Evolutionary conservation across 1,140 invertebrate species (phyloP).

Genomic region (Zaprionus capensis): DNA sequence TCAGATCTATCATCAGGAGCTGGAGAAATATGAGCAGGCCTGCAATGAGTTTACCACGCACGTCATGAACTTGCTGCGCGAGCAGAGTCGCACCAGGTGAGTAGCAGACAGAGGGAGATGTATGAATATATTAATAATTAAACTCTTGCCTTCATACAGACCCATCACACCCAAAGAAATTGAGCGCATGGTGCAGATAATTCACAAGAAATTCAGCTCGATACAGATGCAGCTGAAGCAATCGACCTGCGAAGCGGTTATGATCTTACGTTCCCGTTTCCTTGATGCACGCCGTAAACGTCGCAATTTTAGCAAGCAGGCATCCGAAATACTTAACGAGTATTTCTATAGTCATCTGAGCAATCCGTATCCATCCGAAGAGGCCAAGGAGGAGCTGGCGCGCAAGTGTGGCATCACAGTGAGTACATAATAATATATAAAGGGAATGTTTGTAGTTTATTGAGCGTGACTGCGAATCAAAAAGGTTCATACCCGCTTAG

Average conservation of each 20-base stretch:
- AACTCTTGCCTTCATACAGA: constrained; percentile 84
- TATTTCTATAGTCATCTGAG: constrained; percentile 99
- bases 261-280: constrained; percentile 97
- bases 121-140: too few relatives aligned
- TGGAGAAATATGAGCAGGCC: constrained; percentile 99
- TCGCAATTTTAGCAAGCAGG: constrained; percentile 99
- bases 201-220: constrained; percentile 99
- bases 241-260: constrained; percentile 99
- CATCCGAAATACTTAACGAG: constrained; percentile 99
- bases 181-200: constrained; percentile 99
- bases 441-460: too few relatives aligned
- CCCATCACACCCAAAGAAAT: constrained; percentile 98
- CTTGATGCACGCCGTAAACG: constrained; percentile 99
- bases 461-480: too few relatives aligned
- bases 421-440: constrained; percentile 85
- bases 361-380: constrained; percentile 99
- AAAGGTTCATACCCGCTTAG: too few relatives aligned
- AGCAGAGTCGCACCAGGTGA: constrained; percentile 97
- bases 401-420: constrained; percentile 99
- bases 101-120: constrained; percentile 41
- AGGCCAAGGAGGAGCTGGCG: constrained; percentile 99
- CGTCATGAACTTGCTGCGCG: constrained; percentile 98
- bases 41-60: constrained; percentile 99
- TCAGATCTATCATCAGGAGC: constrained; percentile 99
- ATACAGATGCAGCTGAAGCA: constrained; percentile 99